These are phyloP conservation scores for Cancer borealis DNA, from an alignment of 2,888 invertebrate species.

Conservation along the genomic window DNA sequence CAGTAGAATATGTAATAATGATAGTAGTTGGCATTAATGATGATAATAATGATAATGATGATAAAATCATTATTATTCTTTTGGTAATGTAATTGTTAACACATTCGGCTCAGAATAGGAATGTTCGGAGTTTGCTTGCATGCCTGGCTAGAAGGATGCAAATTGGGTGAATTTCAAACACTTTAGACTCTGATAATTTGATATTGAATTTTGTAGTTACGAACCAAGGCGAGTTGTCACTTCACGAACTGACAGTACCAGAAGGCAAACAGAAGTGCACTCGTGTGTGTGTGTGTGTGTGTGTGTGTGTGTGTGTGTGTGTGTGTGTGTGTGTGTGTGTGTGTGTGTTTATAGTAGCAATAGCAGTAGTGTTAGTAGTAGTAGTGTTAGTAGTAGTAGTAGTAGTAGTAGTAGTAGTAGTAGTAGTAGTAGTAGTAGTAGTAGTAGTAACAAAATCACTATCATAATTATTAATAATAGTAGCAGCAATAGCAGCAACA, in stretches of 20 bases:
- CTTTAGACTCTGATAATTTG: no score
- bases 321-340: no score
- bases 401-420: background rate
- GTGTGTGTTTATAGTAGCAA: background rate
- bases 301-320: background rate
- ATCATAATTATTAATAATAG: no score
- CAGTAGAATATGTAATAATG: background rate
- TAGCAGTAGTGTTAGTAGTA: background rate
- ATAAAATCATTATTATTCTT: background rate
- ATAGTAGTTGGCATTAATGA: no score
- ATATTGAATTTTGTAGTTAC: no score
- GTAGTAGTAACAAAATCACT: background rate
- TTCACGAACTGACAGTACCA: background rate
- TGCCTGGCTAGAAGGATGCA: no score
- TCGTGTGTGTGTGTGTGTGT: conserved; percentile 32
- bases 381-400: background rate
- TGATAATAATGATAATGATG: no score
- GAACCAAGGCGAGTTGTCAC: background rate
- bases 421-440: background rate
- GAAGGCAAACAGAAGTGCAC: background rate
- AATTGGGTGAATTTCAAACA: no score
- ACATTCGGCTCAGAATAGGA: no score
- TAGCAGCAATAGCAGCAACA: no score
- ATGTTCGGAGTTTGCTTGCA: no score
- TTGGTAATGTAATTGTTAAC: background rate